phyloP scores from a whole-genome alignment of 2,797 vertebrate genomes.

The Enteromius afrohamiltoni region DNA sequence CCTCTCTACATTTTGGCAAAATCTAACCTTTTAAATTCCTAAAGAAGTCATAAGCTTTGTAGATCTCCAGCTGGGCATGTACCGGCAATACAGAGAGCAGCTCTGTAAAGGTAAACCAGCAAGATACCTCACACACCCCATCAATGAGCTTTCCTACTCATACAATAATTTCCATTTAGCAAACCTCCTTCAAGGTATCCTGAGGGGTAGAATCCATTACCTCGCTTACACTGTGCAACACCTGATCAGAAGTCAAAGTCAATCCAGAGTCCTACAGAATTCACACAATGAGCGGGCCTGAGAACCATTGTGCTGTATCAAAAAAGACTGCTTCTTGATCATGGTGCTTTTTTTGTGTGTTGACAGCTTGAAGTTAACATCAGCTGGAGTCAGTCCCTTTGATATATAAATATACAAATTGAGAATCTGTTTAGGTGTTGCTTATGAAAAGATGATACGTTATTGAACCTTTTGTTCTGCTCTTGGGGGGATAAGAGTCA shows the following conservation, averaged over 20 bases:
- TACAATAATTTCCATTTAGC: constrained; percentile 41
- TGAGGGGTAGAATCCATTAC: constrained; percentile 31
- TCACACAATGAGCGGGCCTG: neutral
- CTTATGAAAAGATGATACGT: constrained; percentile 5
- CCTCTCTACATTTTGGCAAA: constrained; percentile 20
- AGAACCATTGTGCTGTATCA: neutral
- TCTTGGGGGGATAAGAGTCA: neutral
- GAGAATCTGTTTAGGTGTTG: constrained; percentile 13
- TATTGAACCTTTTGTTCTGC: constrained; percentile 23
- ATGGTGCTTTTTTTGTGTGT: neutral
- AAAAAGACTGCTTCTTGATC: neutral
- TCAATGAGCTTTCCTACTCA: constrained; percentile 21
- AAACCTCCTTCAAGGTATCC: constrained; percentile 23
- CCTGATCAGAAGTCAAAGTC: constrained; percentile 22
- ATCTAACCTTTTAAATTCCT: constrained; percentile 27
- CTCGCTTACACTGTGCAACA: neutral
- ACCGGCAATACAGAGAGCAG: constrained; percentile 3
- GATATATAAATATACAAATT: constrained; percentile 30
- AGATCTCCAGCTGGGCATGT: constrained; percentile 23
- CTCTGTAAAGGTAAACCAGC: constrained; percentile 38
- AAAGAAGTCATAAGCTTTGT: constrained; percentile 32
- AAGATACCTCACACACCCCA: constrained; percentile 27
- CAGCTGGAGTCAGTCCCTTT: neutral
- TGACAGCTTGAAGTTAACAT: constrained; percentile 19
- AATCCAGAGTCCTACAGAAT: constrained; percentile 10